Base-by-base conservation (phyloP, 2,888 invertebrate species). In the Anagyrus pseudococci region DNA sequence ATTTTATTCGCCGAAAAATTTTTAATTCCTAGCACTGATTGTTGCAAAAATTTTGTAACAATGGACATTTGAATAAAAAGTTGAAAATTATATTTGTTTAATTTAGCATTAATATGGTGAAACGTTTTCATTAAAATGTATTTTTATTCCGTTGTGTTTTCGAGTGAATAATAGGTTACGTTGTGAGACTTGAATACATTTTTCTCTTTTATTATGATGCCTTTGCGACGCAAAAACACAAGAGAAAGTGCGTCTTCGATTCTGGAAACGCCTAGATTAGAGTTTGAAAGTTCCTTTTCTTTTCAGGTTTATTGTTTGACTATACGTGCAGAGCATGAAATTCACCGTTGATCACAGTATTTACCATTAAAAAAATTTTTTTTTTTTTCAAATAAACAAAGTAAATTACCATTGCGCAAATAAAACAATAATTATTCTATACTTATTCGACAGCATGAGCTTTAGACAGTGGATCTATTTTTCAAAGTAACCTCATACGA, bases 231-330 rank as follows among this genome's bases (percentile, higher is more conserved):
- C 20, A 46, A 64, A 64, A 55, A 61, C 49, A 44, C 49, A 54
- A 46, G 64, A 64, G 64, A 64, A 64, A 64, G 64, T 61, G 58
- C 61, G 64, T 61, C 64, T 64, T 64, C 54, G 64, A 46, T 61
- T 58, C 54, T 60, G 60, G 61, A 64, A 64, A 64, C 61, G 61
- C 57, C 64, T 64, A 47, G 58, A 49, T 64, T 58, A 46, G 37
- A 49, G 46, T 64, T 64, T 64, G 64, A 64, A 64, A 64, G 64
- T 64, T 58, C 54, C 58, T 54, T 53, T 64, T 64, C 52, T 44
- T 61, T 58, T 58, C 37, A 46, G 33, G 33, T 37, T 37, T 37
- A 37, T 37, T 37, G 33, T 37, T 37, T 13, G 15, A 37, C 33
- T 8, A n/a, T n/a, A 37, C 33, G 33, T 37, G 33, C 10, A 15